Evolutionary conservation across 2,797 vertebrate genomes (phyloP).

Genomic region (Leucoraja ocellata): DNA sequence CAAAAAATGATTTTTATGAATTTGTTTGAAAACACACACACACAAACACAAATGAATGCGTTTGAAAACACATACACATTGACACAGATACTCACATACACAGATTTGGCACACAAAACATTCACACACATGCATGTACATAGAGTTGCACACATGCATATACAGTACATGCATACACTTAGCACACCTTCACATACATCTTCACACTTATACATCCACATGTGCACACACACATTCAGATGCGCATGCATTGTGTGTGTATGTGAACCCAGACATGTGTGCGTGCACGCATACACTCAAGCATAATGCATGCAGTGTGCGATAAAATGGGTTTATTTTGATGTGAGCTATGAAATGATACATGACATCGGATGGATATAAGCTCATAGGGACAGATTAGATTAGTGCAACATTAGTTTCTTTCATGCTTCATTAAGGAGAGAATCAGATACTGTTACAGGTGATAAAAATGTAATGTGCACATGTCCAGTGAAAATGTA

Average conservation of each 20-base stretch:
- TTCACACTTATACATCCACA: too few relatives aligned
- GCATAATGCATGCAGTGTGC: background rate
- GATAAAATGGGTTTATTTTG: background rate
- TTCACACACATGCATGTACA: too few relatives aligned
- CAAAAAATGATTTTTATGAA: background rate
- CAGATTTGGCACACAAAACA: too few relatives aligned
- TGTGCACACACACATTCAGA: too few relatives aligned
- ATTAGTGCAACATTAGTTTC: background rate
- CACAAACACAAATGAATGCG: too few relatives aligned
- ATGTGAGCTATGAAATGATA: background rate
- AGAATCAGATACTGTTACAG: background rate
- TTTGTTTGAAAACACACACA: background rate
- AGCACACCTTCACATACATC: too few relatives aligned
- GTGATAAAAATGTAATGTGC: background rate
- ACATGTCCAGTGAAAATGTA: background rate
- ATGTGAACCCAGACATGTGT: too few relatives aligned
- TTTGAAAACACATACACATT: too few relatives aligned
- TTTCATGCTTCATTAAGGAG: background rate
- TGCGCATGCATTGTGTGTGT: too few relatives aligned
- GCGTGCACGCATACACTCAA: background rate
- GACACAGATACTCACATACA: too few relatives aligned
- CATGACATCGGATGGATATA: background rate
- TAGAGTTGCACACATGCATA: too few relatives aligned
- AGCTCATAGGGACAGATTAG: background rate
- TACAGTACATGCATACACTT: too few relatives aligned